phyloP scores from a whole-genome alignment of 1,140 invertebrate genomes.

The Micrasema minimum region DNA sequence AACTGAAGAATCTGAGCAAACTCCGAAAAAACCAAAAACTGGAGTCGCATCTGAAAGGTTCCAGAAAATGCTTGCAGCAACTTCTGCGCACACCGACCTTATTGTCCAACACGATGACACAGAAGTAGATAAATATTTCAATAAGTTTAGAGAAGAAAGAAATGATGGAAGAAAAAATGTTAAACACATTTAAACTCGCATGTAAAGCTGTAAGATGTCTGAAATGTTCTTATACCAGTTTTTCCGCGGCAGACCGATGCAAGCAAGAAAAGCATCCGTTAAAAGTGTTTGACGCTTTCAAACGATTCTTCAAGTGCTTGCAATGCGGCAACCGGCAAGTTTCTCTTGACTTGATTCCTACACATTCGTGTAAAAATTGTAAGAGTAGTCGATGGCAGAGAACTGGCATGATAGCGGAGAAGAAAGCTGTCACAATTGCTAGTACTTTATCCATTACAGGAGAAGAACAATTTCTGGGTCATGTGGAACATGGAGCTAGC shows the following conservation, averaged over 20 bases:
- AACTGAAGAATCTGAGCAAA: constrained; percentile 64
- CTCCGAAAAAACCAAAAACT: constrained; percentile 60
- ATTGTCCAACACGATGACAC: constrained; percentile 78
- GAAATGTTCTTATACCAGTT: constrained; percentile 90
- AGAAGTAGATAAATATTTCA: constrained; percentile 88
- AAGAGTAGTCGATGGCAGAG: constrained; percentile 78
- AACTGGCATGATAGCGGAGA: constrained; percentile 84
- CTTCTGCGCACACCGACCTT: constrained; percentile 81
- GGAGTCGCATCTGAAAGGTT: constrained; percentile 74
- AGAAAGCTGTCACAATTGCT: constrained; percentile 65
- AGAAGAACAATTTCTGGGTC: constrained; percentile 78
- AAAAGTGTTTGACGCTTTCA: constrained; percentile 80
- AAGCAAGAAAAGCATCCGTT: constrained; percentile 83
- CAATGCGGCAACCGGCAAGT: constrained; percentile 87
- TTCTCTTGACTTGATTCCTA: constrained; percentile 81
- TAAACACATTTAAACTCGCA: constrained; percentile 81
- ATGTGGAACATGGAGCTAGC: constrained; percentile 69
- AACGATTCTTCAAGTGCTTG: constrained; percentile 91
- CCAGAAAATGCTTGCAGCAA: constrained; percentile 81
- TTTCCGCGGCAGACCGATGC: constrained; percentile 85
- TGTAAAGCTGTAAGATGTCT: constrained; percentile 90
- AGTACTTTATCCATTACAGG: constrained; percentile 75
- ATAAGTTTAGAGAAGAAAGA: constrained; percentile 90
- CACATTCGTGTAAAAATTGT: constrained; percentile 82
- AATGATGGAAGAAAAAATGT: constrained; percentile 92